Percentiles rank a stretch among this genome's conserved stretches.
Evolutionary conservation across 2,797 vertebrate genomes (phyloP).

Genomic region (Tapera naevia): DNA sequence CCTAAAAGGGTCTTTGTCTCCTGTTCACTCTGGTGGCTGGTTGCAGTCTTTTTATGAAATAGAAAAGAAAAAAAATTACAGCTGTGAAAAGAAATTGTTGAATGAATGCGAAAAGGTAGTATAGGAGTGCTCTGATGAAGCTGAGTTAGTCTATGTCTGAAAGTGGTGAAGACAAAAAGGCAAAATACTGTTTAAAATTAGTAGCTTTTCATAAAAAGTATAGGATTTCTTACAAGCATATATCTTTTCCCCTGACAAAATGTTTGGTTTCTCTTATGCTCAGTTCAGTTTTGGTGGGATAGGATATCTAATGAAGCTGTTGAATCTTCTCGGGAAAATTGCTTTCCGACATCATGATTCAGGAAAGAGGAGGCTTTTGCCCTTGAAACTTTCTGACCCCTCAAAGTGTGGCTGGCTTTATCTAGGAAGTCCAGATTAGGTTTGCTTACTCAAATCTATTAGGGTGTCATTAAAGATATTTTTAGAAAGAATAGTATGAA

Average conservation of each 20-base stretch:
- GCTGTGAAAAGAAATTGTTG: not conserved
- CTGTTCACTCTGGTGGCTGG: not conserved
- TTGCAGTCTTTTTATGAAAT: not conserved
- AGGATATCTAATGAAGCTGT: not conserved
- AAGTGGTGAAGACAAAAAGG: not conserved
- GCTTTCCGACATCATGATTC: not conserved
- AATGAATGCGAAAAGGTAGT: not conserved
- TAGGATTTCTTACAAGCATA: not conserved
- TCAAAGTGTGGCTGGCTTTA: not conserved
- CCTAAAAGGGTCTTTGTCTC: not conserved
- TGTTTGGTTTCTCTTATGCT: not conserved
- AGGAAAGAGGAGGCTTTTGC: not conserved
- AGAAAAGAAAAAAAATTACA: not conserved
- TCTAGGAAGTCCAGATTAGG: not conserved
- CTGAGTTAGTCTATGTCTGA: not conserved
- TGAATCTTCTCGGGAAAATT: not conserved
- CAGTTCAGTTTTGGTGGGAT: not conserved
- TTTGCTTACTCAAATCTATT: not conserved
- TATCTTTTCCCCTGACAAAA: not conserved
- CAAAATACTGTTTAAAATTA: not conserved
- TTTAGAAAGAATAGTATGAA: conserved; percentile 11
- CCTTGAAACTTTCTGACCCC: not conserved
- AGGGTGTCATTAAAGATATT: not conserved
- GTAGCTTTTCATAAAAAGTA: not conserved
- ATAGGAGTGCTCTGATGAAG: not conserved